Base-by-base conservation (phyloP, 2,113 vertebrate species). In the Tetraodon nigroviridis region DNA sequence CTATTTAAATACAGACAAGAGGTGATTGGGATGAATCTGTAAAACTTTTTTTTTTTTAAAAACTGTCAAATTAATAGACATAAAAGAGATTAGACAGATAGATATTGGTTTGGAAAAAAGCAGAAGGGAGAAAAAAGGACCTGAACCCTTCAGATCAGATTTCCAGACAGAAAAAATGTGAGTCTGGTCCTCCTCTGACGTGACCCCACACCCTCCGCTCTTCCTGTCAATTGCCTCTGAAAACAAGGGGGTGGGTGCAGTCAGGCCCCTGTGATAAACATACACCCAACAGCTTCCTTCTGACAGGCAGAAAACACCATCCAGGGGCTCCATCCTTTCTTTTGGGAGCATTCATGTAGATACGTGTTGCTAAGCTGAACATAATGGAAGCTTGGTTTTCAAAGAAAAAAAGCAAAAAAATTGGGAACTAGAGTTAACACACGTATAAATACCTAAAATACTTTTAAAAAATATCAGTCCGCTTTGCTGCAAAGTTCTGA, bases 221-320 rank as follows among this genome's bases (percentile, higher is more conserved):
- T 57, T 51, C 47, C 53, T 52, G 22, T 49, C 56, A 63, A 52
- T 56, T 61, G 61, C 53, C 42, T 55, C 58, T 72, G 63, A 83
- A 79, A 71, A 80, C 64, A 55, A 76, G 79, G 81, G 61, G 74
- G 63, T 22, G 74, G 63, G 22, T 64, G 69, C 76, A 62, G 71
- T 73, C 63, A 60, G 64, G 58, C 55, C 64, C 40, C 69, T 55
- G 80, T 77, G 75, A 79, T 83, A 64, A 82, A 79, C 24, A 27
- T 27, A 27, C 7, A 27, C 24, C 7, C 7, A 27, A 27, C 24
- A 27, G 24, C 3, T 27, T 27, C 24, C 24, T 6, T 27, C 24
- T 27, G 24, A 27, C 24, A 27, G 24, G 5, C 5, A 27, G 24
- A 27, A 27, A 27, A 27, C 24, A 27, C 2, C 24, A 27, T 27